Evolutionary conservation across 2,888 invertebrate species (phyloP).

Genomic region (Melieria picta): DNA sequence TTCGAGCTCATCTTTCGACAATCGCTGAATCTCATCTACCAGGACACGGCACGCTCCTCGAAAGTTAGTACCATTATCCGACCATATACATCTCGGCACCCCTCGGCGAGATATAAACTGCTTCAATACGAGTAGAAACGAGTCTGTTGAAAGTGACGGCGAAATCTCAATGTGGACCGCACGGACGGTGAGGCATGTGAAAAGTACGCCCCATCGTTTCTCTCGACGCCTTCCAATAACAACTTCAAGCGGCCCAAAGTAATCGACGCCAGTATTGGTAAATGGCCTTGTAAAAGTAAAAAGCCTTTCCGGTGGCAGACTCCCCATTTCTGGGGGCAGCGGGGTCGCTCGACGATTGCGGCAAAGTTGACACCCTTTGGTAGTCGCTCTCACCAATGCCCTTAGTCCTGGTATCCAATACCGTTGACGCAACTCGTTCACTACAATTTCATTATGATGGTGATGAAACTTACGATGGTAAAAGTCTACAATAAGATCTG

Average conservation of each 20-base stretch:
- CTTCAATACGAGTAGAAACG: slow-evolving; percentile 36
- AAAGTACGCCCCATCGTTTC: slow-evolving; percentile 1
- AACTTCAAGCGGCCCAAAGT: background rate
- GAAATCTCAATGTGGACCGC: slow-evolving; percentile 33
- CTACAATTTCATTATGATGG: slow-evolving; percentile 9
- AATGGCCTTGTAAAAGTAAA: background rate
- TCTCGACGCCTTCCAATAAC: background rate
- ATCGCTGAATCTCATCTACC: slow-evolving; percentile 1
- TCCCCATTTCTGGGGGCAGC: slow-evolving; percentile 1
- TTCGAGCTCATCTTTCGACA: slow-evolving; percentile 1
- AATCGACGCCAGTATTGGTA: background rate
- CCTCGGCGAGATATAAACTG: slow-evolving; percentile 36
- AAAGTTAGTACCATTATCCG: slow-evolving; percentile 10
- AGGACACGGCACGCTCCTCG: background rate
- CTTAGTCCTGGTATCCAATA: background rate
- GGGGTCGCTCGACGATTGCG: background rate
- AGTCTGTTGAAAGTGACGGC: slow-evolving; percentile 27
- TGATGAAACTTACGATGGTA: slow-evolving; percentile 2
- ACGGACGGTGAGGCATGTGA: slow-evolving; percentile 17
- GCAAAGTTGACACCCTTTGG: background rate
- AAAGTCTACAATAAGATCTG: background rate
- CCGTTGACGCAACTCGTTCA: background rate
- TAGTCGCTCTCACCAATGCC: background rate
- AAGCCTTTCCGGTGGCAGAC: background rate
- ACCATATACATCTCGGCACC: slow-evolving; percentile 7